phyloP scores from a whole-genome alignment of 2,888 invertebrate species.

The Chrysopilus asiliformis region DNA sequence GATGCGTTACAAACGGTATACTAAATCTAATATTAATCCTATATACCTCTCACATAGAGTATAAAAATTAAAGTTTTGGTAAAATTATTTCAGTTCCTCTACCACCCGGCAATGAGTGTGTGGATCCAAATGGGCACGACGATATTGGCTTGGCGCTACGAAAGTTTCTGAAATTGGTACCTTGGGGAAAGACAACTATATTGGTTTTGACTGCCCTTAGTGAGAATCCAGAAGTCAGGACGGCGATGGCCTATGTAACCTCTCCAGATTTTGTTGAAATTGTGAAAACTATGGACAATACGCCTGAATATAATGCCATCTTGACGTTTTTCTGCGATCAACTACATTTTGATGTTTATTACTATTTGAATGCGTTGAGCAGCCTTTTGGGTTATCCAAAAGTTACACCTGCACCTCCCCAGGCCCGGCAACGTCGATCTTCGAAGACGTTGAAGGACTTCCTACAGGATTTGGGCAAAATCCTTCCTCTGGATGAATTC shows the following conservation, averaged over 20 bases:
- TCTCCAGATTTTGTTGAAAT: constrained; percentile 10
- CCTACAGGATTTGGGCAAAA: too few relatives aligned
- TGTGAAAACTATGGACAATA: constrained; percentile 2
- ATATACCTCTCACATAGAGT: too few relatives aligned
- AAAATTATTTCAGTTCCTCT: too few relatives aligned
- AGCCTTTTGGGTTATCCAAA: constrained; percentile 9
- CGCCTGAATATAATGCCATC: constrained; percentile 7
- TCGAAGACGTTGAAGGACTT: constrained; percentile 9
- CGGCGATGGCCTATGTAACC: constrained; percentile 10
- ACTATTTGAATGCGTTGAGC: constrained; percentile 5
- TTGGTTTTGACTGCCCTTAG: constrained; percentile 9
- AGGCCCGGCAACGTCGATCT: constrained; percentile 4
- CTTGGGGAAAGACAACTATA: too few relatives aligned
- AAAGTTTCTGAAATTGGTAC: too few relatives aligned
- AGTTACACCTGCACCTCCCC: constrained; percentile 3
- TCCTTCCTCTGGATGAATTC: constrained; percentile 8
- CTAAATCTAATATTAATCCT: too few relatives aligned
- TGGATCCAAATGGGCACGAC: too few relatives aligned
- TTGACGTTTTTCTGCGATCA: constrained; percentile 8
- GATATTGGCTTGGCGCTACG: too few relatives aligned
- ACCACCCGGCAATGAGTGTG: too few relatives aligned
- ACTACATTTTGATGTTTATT: constrained; percentile 8
- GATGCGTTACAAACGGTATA: too few relatives aligned
- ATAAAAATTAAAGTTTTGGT: too few relatives aligned
- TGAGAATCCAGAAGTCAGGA: constrained; percentile 11